Conservation (phyloP, 1,140 invertebrate species). For the Hesperophylax magnus region DNA sequence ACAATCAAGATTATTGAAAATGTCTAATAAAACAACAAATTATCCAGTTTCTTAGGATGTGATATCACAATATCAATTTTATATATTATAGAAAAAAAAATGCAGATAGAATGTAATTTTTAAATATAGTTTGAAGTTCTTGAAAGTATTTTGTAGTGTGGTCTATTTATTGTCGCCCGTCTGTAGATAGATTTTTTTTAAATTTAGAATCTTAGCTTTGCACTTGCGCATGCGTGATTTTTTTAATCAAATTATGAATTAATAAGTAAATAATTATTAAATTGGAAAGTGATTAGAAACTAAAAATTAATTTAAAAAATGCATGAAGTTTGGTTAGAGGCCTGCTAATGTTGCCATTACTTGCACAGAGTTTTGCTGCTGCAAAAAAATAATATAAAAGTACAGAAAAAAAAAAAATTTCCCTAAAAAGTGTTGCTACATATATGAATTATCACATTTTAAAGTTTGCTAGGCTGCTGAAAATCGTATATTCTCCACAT, state of each 20-base stretch:
- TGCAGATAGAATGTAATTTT: too few relatives aligned
- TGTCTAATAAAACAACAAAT: too few relatives aligned
- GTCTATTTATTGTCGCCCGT: not conserved
- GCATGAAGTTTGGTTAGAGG: not conserved
- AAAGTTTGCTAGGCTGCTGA: not conserved
- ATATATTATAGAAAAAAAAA: too few relatives aligned
- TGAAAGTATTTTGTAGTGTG: not conserved
- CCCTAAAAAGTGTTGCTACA: not conserved
- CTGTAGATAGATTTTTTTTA: constrained; percentile 22
- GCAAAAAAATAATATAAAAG: not conserved
- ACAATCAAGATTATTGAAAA: too few relatives aligned
- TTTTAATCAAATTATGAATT: constrained; percentile 5
- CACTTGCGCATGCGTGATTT: constrained; percentile 5
- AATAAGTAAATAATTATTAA: not conserved
- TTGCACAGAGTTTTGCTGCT: not conserved
- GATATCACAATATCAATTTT: too few relatives aligned
- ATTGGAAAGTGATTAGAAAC: constrained; percentile 15
- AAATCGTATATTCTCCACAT: too few relatives aligned
- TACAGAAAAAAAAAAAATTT: not conserved
- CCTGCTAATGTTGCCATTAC: not conserved
- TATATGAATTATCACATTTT: not conserved
- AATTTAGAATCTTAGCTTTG: constrained; percentile 14
- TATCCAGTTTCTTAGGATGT: too few relatives aligned
- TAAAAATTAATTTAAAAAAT: not conserved
- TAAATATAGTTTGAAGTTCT: not conserved